Conservation (phyloP, 2,888 invertebrate species). For the Latrodectus hesperus region DNA sequence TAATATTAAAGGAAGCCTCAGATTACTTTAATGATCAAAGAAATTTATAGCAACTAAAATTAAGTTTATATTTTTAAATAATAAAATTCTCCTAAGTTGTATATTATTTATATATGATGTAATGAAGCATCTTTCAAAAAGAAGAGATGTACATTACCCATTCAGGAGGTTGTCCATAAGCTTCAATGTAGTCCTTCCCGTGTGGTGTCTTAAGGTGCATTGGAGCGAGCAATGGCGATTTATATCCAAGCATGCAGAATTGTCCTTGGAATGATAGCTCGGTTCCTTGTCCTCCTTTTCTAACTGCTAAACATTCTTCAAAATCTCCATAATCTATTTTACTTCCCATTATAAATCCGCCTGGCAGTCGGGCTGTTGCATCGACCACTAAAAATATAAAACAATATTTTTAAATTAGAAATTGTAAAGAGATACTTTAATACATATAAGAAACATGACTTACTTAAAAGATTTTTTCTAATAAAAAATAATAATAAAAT, state of each 20-base stretch:
- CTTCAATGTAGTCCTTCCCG: conserved; percentile 2
- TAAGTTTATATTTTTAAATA: no score
- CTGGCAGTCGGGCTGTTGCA: conserved; percentile 70
- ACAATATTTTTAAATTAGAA: neutral
- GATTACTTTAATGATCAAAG: no score
- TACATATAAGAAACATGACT: no score
- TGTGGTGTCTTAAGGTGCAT: neutral
- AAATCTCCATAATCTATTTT: conserved; percentile 74
- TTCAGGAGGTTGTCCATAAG: conserved; percentile 31
- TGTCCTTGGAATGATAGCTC: conserved; percentile 71
- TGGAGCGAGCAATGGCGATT: neutral
- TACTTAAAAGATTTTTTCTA: no score
- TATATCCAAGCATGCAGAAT: conserved; percentile 72
- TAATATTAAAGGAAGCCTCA: no score
- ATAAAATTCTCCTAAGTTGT: no score
- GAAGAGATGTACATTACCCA: conserved; percentile 10
- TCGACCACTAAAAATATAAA: conserved; percentile 32
- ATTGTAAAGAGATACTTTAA: neutral
- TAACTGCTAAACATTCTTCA: conserved; percentile 72
- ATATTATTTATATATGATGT: no score
- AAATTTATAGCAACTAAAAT: no score
- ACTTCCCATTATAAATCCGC: conserved; percentile 74
- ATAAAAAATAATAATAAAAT: no score
- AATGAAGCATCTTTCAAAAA: no score
- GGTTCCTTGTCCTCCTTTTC: conserved; percentile 71